Evolutionary conservation across 2,113 vertebrate genomes (phyloP), one percentile per base, ranked within the genome.

Genomic region (Athene cunicularia): DNA sequence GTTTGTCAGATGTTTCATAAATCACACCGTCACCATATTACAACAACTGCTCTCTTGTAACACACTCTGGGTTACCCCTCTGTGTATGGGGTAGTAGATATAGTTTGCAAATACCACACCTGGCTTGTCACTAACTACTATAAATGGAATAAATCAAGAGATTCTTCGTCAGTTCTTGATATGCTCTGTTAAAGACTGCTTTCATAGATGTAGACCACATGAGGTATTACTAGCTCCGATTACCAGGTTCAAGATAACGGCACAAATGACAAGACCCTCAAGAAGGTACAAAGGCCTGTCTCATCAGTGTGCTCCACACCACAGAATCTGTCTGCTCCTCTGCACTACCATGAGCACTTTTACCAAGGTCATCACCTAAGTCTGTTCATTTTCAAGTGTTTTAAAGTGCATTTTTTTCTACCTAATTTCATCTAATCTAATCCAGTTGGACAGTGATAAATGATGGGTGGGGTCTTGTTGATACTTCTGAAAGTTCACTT

Each of bases 1-100:
- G 82, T 82, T 93, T 93, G 90, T 97, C 91, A 85, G 95, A 98
- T 87, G 90, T 95, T 96, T 97, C 96, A 97, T 98, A 98, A 97
- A 98, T 98, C 98, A 98, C 79, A 12, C 9, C 96, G 97, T 98
- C 95, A 94, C 76, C 94, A 41, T 85, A 84, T 53, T 95, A 85
- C 85, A 97, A 96, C 95, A 98, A 97, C 95, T 7, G 50, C 85
- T 95, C 88, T 96, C 92, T 58, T 90, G 59, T 75, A 97, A 95
- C 41, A 2, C 90, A 91, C 67, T 80, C 39, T 6, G 77, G 88
- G 94, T 96, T 93, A 88, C 76, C 88, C 90, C 70, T 93, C 26
- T 89, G 72, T 64, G 20, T 58, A 92, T 86, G 66, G 76, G 62
- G 79, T 84, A 93, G 94, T 55, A 81, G 91, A 96, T 95, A 95